These are phyloP conservation scores for Nyctalus aviator DNA, from an alignment of 2,797 vertebrate species.

Conservation along the genomic window DNA sequence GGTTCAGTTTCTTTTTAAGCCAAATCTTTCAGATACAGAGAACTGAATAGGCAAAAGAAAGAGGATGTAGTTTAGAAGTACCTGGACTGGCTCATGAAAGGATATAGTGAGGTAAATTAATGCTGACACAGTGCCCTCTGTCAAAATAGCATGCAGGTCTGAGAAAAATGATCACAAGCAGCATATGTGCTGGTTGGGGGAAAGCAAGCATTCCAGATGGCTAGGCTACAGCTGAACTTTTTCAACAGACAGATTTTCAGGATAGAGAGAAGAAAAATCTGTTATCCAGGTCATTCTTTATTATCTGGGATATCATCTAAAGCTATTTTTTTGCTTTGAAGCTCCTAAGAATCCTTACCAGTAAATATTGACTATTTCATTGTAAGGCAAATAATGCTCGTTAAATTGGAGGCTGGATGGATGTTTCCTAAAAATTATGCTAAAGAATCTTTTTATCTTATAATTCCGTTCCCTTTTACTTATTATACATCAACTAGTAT, in stretches of 20 bases:
- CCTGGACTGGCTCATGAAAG: conserved; percentile 38
- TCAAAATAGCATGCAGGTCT: conserved; percentile 47
- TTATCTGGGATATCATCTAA: conserved; percentile 27
- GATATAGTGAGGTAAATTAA: conserved; percentile 57
- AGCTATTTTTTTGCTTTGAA: neutral
- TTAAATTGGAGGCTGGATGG: conserved; percentile 21
- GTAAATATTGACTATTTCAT: conserved; percentile 37
- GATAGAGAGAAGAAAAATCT: conserved; percentile 27
- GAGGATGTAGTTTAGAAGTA: neutral
- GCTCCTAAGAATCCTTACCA: neutral
- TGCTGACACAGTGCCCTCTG: conserved; percentile 61
- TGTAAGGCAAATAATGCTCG: neutral
- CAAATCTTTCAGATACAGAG: conserved; percentile 25
- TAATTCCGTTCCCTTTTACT: neutral
- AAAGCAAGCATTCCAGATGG: conserved; percentile 54
- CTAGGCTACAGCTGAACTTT: conserved; percentile 22
- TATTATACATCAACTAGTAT: neutral
- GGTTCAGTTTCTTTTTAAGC: conserved; percentile 6
- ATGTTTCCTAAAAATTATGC: conserved; percentile 37
- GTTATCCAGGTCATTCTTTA: conserved; percentile 58
- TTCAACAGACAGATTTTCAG: conserved; percentile 49
- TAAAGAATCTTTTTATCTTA: neutral
- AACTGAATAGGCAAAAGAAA: conserved; percentile 41
- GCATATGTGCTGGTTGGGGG: conserved; percentile 14
- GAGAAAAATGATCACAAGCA: conserved; percentile 41